Evolutionary conservation across 53 echinoderm and acorn worm genomes (phyloP).

Genomic region (Luidia sarsii): DNA sequence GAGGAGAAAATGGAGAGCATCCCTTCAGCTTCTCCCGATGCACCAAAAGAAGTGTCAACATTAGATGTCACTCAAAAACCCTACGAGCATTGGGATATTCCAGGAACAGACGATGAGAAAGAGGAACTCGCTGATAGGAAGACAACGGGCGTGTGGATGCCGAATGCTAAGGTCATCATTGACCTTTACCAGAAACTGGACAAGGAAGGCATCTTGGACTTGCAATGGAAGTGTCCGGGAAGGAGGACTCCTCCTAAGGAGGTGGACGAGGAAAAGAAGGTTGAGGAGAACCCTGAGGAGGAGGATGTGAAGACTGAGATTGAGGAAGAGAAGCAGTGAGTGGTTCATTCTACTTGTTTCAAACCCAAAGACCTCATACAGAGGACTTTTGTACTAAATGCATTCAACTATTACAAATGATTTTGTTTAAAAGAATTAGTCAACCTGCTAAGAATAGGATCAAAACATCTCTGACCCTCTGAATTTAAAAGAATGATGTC

Average conservation of each 20-base stretch:
- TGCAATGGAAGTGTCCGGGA: conserved; percentile 93
- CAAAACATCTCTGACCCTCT: no score
- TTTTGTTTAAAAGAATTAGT: no score
- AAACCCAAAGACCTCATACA: no score
- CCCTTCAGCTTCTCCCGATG: neutral
- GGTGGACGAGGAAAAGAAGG: conserved; percentile 54
- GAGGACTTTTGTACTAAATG: no score
- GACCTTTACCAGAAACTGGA: conserved; percentile 91
- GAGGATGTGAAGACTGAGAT: conserved; percentile 35
- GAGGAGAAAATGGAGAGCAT: neutral
- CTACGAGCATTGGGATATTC: conserved; percentile 82
- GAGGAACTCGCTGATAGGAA: conserved; percentile 9
- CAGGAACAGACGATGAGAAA: conserved; percentile 75
- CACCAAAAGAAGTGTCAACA: no score
- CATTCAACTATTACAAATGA: no score
- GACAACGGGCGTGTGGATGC: conserved; percentile 70
- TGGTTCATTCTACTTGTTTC: no score
- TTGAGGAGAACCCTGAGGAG: conserved; percentile 50
- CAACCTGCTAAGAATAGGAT: no score
- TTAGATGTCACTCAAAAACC: no score
- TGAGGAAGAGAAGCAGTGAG: conserved; percentile 54
- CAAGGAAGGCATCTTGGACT: conserved; percentile 80
- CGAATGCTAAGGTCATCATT: conserved; percentile 76
- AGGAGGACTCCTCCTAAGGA: conserved; percentile 81
- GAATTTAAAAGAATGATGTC: no score